Evolutionary conservation across 2,888 invertebrate genomes (phyloP), one percentile per base, ranked within the genome.

Genomic region (Cheilosia vernalis): DNA sequence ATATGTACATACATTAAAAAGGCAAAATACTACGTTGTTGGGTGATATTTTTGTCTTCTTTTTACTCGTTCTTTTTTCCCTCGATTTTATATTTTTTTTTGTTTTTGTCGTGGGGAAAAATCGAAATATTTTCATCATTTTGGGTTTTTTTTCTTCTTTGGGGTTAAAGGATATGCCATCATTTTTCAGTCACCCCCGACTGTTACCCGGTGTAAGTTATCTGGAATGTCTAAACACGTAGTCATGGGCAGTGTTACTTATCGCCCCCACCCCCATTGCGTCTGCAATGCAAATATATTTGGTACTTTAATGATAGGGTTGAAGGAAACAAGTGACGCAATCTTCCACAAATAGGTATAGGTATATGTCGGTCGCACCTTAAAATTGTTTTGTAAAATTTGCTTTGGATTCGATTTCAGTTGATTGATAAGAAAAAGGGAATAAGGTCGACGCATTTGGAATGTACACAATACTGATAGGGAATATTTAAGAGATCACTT

Each of bases 1-100:
- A 78, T 72, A 53, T 66, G 10, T 33, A 78, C 64, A 61, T 72
- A 83, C 82, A 72, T 66, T 83, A 83, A 83, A 78, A 78, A 83
- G 53, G 72, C 66, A 83, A 66, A 77, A 72, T 30, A 24, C 44
- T 64, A 82, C 63, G 58, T 72, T 72, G 40, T 78, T 61, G 66
- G 55, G 58, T 30, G 74, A 67, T 67, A 55, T 72, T 79, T 73
- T 70, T 83, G 40, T 66, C 37, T 55, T 44, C 55, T 21, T 55
- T 19, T 49, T 24, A 30, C 56, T 53, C n/a, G 6, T 44, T 60
- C 6, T 37, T 33, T 60, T 60, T 58, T 56, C 51, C 4, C 60
- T 55, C 4, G 33, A 30, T 30, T 19, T 33, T 24, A 5, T 6
- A 6, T 27, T 27, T 21, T 33, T 49, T 40, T 40, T 27, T 27